phyloP scores from a whole-genome alignment of 2,888 invertebrate genomes.

The Vannuccia rotundouncinata region DNA sequence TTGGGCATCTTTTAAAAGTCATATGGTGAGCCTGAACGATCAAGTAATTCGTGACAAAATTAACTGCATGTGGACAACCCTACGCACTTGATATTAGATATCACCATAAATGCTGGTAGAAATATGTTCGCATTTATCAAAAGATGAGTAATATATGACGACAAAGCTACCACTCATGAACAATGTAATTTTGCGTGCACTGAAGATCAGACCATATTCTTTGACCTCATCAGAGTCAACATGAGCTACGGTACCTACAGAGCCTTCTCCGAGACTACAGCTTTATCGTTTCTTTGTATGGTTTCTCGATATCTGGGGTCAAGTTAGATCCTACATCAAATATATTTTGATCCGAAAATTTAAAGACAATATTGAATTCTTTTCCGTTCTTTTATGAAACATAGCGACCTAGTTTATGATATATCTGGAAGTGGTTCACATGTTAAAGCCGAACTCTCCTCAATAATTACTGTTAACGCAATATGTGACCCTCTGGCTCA shows the following conservation, averaged over 20 bases:
- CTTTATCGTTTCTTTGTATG: not conserved
- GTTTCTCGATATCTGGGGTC: not conserved
- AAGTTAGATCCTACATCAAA: not conserved
- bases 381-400: not conserved
- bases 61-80: no score
- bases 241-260: not conserved
- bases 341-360: not conserved
- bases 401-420: not conserved
- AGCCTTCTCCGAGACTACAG: not conserved
- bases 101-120: no score
- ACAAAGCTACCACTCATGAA: no score
- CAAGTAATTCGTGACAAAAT: no score
- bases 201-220: no score
- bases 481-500: not conserved
- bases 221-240: no score
- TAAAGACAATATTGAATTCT: not conserved
- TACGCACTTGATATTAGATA: no score
- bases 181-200: no score
- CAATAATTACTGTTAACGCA: not conserved
- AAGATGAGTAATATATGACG: no score
- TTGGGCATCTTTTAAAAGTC: no score
- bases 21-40: no score
- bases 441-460: not conserved
- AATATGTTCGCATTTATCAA: no score
- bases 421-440: not conserved